A percentile compares a stretch with the other conserved stretches of the same genome.
Evolutionary conservation across 2,113 vertebrate genomes (phyloP).

Genomic region (Vimba vimba): DNA sequence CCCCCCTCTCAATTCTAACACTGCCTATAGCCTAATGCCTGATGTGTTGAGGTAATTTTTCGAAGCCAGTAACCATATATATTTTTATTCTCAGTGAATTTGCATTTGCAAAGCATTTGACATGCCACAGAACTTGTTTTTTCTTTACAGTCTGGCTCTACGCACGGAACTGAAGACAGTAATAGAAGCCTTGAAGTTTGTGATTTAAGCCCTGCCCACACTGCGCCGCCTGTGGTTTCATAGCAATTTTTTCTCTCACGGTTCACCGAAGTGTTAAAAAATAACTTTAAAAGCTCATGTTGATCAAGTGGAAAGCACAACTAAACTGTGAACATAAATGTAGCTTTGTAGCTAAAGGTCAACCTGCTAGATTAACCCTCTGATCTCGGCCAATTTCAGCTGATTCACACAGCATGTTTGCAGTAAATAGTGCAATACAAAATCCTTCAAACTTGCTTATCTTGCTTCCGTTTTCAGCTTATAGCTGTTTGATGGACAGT

Average conservation of each 20-base stretch:
- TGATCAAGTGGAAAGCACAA: conserved; percentile 14
- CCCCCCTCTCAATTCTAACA: too few species aligned
- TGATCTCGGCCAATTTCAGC: conserved; percentile 11
- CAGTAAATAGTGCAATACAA: neutral
- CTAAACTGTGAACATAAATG: conserved; percentile 19
- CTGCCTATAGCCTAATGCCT: too few species aligned
- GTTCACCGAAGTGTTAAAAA: conserved; percentile 25
- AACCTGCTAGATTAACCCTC: conserved; percentile 35
- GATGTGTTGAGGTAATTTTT: too few species aligned
- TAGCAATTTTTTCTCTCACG: neutral
- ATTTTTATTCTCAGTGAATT: too few species aligned
- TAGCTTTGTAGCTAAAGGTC: conserved; percentile 18
- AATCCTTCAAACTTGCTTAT: neutral
- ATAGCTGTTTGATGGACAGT: neutral
- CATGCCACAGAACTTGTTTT: too few species aligned
- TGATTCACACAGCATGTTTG: conserved; percentile 20
- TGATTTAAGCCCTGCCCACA: too few species aligned
- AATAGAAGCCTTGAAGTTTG: too few species aligned
- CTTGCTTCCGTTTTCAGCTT: neutral
- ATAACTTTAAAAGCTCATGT: conserved; percentile 4
- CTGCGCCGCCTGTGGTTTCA: neutral
- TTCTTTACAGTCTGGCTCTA: too few species aligned
- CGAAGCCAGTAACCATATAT: too few species aligned
- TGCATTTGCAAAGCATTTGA: too few species aligned
- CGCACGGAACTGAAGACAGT: too few species aligned